Percentiles rank a stretch among this genome's conserved stretches.
These are phyloP conservation scores for Drosophila pseudoobscura DNA, from an alignment of 1,140 invertebrate genomes.

Conservation along the genomic window DNA sequence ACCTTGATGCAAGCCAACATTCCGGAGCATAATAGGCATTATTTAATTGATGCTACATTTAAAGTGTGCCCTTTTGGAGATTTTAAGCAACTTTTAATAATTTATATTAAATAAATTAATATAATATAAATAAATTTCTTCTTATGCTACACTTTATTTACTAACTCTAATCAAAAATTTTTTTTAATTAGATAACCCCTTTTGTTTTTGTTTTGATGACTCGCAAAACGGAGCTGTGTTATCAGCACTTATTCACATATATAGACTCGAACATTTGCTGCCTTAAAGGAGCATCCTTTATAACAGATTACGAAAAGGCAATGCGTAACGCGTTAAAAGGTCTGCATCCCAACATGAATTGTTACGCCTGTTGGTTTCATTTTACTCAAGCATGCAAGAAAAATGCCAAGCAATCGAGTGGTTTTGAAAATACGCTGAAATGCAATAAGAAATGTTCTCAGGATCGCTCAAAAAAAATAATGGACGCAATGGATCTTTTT, in stretches of 20 bases:
- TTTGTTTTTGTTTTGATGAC: not conserved
- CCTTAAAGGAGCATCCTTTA: not conserved
- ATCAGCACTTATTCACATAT: not conserved
- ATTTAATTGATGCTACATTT: not conserved
- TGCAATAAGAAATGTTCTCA: too few relatives aligned
- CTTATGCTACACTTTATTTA: not conserved
- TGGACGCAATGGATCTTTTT: too few relatives aligned
- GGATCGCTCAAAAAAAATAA: too few relatives aligned
- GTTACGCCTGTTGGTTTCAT: not conserved
- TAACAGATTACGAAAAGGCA: not conserved
- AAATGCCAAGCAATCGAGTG: not conserved
- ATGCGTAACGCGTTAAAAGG: not conserved
- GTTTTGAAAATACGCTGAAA: too few relatives aligned
- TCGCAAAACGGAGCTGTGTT: not conserved
- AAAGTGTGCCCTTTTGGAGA: not conserved
- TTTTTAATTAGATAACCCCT: not conserved
- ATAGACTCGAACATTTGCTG: not conserved
- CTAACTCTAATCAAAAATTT: not conserved
- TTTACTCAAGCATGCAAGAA: conserved; percentile 1
- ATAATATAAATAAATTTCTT: not conserved
- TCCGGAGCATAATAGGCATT: not conserved
- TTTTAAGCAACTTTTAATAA: not conserved
- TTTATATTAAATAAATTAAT: not conserved
- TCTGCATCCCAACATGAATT: not conserved
- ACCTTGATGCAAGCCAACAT: not conserved